Percentiles rank a stretch among this genome's conserved stretches.
These are phyloP conservation scores for Horisme vitalbata DNA, from an alignment of 2,888 invertebrate species.

Conservation along the genomic window DNA sequence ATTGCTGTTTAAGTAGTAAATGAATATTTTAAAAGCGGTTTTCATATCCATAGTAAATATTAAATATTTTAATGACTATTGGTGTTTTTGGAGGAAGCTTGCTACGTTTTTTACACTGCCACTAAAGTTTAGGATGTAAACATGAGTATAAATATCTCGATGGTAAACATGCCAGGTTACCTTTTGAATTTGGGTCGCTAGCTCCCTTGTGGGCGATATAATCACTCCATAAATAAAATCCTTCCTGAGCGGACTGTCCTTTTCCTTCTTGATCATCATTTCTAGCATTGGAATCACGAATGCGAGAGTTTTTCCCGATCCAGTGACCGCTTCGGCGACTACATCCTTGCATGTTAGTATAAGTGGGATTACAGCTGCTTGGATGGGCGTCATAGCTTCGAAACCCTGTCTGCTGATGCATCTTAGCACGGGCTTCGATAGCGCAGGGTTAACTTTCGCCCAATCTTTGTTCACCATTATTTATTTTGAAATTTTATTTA, in stretches of 20 bases:
- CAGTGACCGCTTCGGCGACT: slow-evolving; percentile 98
- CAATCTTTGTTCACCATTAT: slow-evolving; percentile 72
- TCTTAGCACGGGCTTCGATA: slow-evolving; percentile 76
- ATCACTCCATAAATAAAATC: slow-evolving; percentile 94
- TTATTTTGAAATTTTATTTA: background rate
- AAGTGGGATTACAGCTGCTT: slow-evolving; percentile 95
- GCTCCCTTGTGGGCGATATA: slow-evolving; percentile 97
- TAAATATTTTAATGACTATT: too few species aligned
- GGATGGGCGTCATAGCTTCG: slow-evolving; percentile 83
- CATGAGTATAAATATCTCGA: too few species aligned
- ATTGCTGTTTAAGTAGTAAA: too few species aligned
- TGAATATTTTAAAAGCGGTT: too few species aligned
- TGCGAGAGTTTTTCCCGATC: slow-evolving; percentile 98
- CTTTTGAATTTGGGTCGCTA: slow-evolving; percentile 94
- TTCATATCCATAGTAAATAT: too few species aligned
- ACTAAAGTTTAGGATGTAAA: too few species aligned
- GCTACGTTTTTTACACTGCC: too few species aligned
- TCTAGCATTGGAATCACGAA: slow-evolving; percentile 97
- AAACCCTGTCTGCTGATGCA: slow-evolving; percentile 81
- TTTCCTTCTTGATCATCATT: slow-evolving; percentile 86
- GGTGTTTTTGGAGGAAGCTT: too few species aligned
- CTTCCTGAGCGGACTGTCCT: slow-evolving; percentile 85
- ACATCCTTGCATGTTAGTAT: slow-evolving; percentile 96
- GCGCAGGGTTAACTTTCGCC: slow-evolving; percentile 62
- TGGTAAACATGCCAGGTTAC: slow-evolving; percentile 63